Conservation (phyloP, 2,113 vertebrate genomes). For the Dendropsophus ebraccatus region DNA sequence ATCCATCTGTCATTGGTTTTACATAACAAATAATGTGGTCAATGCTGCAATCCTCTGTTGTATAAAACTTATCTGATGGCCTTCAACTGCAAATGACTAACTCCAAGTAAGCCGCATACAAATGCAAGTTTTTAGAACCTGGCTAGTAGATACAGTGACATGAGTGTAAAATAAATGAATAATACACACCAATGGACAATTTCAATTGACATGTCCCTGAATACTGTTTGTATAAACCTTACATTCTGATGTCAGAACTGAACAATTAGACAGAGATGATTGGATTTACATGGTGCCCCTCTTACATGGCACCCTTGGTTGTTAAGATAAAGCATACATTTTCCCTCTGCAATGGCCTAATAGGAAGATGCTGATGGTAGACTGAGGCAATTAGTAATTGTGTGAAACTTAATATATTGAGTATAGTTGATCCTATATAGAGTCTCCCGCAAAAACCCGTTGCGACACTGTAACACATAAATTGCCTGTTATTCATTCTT, state of each 20-base stretch:
- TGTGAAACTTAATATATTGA: no score
- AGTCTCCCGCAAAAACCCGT: no score
- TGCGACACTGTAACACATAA: no score
- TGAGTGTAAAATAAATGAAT: background rate
- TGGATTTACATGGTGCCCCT: no score
- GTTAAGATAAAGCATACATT: no score
- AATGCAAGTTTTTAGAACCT: background rate
- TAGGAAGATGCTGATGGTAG: no score
- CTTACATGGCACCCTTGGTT: no score
- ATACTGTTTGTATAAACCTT: background rate
- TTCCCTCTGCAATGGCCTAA: no score
- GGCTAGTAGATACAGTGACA: background rate
- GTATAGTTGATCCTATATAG: no score
- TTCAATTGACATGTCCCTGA: background rate
- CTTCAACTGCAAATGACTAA: background rate
- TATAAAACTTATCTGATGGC: constrained; percentile 8
- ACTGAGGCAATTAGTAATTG: no score
- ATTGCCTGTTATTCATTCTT: no score
- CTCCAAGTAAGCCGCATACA: background rate
- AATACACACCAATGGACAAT: background rate
- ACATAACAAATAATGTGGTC: constrained; percentile 30
- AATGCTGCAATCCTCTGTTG: background rate
- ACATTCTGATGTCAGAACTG: background rate
- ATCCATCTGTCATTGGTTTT: constrained; percentile 25
- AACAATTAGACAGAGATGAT: no score